phyloP scores from a whole-genome alignment of 2,797 vertebrate genomes.

The Clarias fuscus region DNA sequence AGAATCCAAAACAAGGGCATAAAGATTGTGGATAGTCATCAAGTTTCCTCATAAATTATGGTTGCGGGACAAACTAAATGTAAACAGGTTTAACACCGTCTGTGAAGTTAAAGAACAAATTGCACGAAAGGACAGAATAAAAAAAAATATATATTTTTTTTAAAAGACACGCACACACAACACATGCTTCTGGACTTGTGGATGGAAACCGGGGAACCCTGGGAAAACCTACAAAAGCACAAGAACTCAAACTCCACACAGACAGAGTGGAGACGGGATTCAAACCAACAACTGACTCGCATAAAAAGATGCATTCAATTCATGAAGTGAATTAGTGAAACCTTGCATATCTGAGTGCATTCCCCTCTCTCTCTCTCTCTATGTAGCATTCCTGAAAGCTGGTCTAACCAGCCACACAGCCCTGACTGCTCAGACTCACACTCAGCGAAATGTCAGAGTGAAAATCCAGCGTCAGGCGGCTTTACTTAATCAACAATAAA shows the following conservation, averaged over 20 bases:
- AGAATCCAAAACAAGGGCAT: too few species aligned
- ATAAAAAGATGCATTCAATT: not conserved
- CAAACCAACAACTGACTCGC: not conserved
- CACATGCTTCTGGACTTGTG: too few species aligned
- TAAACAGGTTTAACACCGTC: not conserved
- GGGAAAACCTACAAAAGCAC: too few species aligned
- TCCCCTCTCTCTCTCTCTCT: not conserved
- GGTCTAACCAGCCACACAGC: slow-evolving; percentile 53
- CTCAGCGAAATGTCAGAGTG: not conserved
- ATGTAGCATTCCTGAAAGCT: slow-evolving; percentile 49
- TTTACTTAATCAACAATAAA: not conserved
- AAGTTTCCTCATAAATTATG: too few species aligned
- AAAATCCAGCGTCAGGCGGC: not conserved
- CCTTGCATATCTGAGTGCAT: slow-evolving; percentile 6
- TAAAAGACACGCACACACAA: too few species aligned
- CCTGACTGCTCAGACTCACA: slow-evolving; percentile 9
- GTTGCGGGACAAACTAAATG: not conserved
- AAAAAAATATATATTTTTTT: too few species aligned
- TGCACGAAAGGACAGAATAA: not conserved
- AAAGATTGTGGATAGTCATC: too few species aligned
- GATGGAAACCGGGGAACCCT: too few species aligned
- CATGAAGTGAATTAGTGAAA: not conserved
- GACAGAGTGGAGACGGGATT: too few species aligned
- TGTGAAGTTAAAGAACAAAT: not conserved
- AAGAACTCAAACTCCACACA: too few species aligned